phyloP scores from a whole-genome alignment of 1,140 invertebrate genomes.

The Drosophila kikkawai region DNA sequence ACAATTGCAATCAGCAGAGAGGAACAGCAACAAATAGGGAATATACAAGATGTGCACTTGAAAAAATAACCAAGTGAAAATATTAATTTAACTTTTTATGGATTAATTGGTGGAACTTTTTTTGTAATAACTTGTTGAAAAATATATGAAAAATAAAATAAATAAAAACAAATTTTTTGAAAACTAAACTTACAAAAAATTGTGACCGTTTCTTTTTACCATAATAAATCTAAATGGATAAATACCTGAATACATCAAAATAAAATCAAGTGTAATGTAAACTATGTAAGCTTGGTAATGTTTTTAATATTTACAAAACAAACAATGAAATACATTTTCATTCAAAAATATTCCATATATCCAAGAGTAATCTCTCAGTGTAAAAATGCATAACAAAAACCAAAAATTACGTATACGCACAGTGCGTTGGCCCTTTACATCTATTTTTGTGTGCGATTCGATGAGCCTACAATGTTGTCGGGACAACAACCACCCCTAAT shows the following conservation, averaged over 20 bases:
- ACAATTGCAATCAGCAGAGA: conserved; percentile 32
- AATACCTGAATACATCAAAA: too few species aligned
- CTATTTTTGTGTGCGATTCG: conserved; percentile 12
- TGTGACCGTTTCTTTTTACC: too few species aligned
- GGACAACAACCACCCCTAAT: background rate
- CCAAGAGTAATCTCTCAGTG: background rate
- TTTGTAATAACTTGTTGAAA: too few species aligned
- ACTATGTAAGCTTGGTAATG: background rate
- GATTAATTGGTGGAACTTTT: too few species aligned
- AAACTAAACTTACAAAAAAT: too few species aligned
- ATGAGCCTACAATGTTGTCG: conserved; percentile 13
- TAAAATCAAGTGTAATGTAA: background rate
- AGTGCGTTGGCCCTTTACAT: background rate
- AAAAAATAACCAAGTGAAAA: too few species aligned
- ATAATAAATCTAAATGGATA: too few species aligned
- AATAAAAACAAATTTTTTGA: too few species aligned
- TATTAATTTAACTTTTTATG: too few species aligned
- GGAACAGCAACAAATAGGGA: background rate
- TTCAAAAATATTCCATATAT: background rate
- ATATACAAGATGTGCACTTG: background rate
- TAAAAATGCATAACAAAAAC: conserved; percentile 20
- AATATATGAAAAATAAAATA: too few species aligned
- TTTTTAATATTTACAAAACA: background rate
- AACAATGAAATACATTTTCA: too few species aligned
- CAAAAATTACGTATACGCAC: conserved; percentile 47